Base-by-base conservation (phyloP, 2,888 invertebrate genomes). In the Euphydryas editha region DNA sequence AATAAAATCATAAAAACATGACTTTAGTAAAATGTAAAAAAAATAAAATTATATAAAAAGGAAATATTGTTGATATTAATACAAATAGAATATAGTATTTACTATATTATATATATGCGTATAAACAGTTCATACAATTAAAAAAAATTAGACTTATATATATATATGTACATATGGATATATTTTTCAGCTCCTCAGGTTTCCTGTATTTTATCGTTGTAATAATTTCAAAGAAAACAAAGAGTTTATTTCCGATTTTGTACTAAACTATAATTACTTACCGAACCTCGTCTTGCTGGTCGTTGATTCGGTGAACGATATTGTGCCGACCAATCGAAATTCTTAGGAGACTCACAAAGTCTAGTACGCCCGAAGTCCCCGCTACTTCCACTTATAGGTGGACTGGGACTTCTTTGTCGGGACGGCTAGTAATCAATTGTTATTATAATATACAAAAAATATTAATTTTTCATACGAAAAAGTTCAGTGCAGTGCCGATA, bases 201-300 rank as follows among this genome's bases (percentile, higher is more conserved):
- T 11, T 11, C 39, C 39, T 13, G n/a, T n/a, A n/a, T 8, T 39
- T 39, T 11, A 30, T 30, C 8, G 8, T 39, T 1, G 39, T 39
- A 39, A 39, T 13, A 39, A 11, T 13, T 13, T 1, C 11, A 13
- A 15, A 39, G 13, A 39, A 39, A 39, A 39, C 1, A 39, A 15
- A 15, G 1, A n/a, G 15, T n/a, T 51, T 51, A 15, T 24, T 1
- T 15, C 4, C 2, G 7, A 49, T 24, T 54, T n/a, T n/a, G 8
- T 36, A 7, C 5, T 36, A 36, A 17, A 36, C n/a, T 8, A 10
- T 54, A 8, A 24, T 20, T 58, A 58, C 67, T 68, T 60, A 68
- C 67, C 17, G 68, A 68, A 11, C 65, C 65, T 0, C 44, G 21
- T 47, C 68, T 60, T 24, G 62, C n/a, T 42, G 62, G 67, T 10